phyloP scores from a whole-genome alignment of 2,113 vertebrate genomes.

The Myotis davidii region DNA sequence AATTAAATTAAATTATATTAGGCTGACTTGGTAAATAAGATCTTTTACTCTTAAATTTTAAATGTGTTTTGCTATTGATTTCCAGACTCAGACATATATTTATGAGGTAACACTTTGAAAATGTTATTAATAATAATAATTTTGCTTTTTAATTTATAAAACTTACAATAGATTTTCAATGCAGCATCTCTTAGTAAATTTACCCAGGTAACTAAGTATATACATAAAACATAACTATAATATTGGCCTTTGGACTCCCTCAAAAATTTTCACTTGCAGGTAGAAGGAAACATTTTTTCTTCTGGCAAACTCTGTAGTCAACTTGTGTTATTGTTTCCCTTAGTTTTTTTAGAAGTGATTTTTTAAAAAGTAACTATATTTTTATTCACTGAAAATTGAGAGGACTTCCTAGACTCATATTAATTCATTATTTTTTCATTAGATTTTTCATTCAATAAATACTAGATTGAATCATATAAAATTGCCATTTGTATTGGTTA shows the following conservation, averaged over 20 bases:
- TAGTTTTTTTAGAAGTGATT: not conserved
- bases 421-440: not conserved
- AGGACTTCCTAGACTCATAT: not conserved
- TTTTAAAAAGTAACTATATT: not conserved
- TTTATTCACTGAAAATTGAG: not conserved
- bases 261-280: not conserved
- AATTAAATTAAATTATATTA: constrained; percentile 36
- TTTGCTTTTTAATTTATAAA: constrained; percentile 28
- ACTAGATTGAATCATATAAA: not conserved
- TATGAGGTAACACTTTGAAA: not conserved
- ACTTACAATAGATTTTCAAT: not conserved
- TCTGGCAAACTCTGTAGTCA: not conserved
- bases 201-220: not conserved
- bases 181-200: not conserved
- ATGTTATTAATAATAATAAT: not conserved
- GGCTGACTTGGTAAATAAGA: constrained; percentile 13
- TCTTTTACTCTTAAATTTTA: not conserved
- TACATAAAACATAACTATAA: not conserved
- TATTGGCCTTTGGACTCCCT: not conserved
- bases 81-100: not conserved
- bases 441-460: constrained; percentile 2
- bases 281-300: not conserved
- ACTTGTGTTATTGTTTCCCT: not conserved
- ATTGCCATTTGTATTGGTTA: not conserved
- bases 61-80: not conserved